Conservation (phyloP, 2,113 vertebrate genomes). For the Turnix velox region DNA sequence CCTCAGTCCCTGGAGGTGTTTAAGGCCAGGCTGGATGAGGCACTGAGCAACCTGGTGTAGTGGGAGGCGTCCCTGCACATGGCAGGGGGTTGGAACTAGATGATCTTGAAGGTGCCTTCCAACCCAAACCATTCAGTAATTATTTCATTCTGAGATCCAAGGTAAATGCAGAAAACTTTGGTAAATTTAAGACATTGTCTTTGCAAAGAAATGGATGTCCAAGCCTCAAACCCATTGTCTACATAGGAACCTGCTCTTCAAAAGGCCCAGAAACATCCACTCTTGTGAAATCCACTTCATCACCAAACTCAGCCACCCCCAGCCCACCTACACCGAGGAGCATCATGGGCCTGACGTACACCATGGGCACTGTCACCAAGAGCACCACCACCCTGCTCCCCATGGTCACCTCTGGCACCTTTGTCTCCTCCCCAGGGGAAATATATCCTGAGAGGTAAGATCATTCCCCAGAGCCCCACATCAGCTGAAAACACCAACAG, state of each 20-base stretch:
- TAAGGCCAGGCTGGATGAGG: too few species aligned
- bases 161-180: neutral
- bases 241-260: neutral
- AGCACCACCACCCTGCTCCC: neutral
- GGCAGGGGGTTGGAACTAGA: too few species aligned
- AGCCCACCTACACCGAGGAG: neutral
- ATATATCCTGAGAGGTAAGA: neutral
- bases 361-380: accelerated
- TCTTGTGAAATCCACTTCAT: neutral
- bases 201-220: neutral
- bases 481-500: neutral
- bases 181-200: accelerated
- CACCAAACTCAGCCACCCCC: accelerated
- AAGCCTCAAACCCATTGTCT: neutral
- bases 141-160: accelerated
- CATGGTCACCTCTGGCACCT: neutral
- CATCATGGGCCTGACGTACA: accelerated
- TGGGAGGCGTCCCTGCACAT: too few species aligned
- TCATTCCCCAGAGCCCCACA: accelerated
- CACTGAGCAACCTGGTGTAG: too few species aligned
- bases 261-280: neutral
- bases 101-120: too few species aligned
- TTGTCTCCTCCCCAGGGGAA: neutral
- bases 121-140: too few species aligned
- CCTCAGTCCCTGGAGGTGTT: too few species aligned